Evolutionary conservation across 1,140 invertebrate species (phyloP).

Genomic region (Grapholita molesta): DNA sequence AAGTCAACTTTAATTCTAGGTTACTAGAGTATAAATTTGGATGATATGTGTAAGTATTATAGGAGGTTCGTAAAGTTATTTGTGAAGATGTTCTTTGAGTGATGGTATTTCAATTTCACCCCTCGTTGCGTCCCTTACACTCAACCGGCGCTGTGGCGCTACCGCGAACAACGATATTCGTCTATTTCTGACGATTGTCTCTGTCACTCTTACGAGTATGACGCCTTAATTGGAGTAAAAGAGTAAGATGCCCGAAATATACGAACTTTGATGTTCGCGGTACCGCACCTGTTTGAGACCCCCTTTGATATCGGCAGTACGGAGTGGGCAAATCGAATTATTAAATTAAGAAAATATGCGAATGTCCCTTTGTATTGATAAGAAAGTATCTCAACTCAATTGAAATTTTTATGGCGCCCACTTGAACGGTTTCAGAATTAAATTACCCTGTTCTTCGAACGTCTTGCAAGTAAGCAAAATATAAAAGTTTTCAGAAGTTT

Average conservation of each 20-base stretch:
- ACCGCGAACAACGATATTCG: too few species aligned
- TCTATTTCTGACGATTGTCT: too few species aligned
- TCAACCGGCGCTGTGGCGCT: background rate
- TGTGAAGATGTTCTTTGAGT: background rate
- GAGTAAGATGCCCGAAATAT: too few species aligned
- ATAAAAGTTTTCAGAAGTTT: too few species aligned
- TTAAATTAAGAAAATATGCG: background rate
- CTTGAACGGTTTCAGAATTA: background rate
- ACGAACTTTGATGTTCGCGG: too few species aligned
- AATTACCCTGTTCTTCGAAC: too few species aligned
- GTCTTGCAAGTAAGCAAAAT: too few species aligned
- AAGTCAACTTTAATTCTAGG: background rate
- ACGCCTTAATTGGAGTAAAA: too few species aligned
- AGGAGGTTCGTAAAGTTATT: background rate
- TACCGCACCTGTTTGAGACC: background rate
- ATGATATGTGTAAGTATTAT: background rate
- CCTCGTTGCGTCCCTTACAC: background rate
- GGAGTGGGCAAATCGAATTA: background rate
- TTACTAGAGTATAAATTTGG: background rate
- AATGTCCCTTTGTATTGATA: background rate
- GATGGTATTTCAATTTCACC: constrained; percentile 9
- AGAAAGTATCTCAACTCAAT: too few species aligned
- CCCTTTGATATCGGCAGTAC: background rate
- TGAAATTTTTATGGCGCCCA: too few species aligned
- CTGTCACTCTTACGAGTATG: too few species aligned